phyloP scores from a whole-genome alignment of 2,113 vertebrate species.

The Petrocephalus microphthalmus region DNA sequence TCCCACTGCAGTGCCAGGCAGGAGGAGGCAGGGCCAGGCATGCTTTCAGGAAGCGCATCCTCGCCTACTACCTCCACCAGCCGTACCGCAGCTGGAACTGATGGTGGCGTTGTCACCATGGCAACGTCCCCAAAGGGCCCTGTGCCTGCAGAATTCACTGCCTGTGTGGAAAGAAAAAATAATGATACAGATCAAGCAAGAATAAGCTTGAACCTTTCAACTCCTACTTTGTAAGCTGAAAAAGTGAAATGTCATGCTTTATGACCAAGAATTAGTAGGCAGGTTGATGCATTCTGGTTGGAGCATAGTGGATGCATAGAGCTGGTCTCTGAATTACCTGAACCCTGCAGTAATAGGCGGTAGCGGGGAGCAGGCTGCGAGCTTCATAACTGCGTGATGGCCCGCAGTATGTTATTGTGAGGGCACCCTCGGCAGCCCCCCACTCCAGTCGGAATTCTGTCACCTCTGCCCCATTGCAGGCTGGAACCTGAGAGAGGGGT shows the following conservation, averaged over 20 bases:
- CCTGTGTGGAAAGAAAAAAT: conserved; percentile 45
- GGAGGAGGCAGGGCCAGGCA: conserved; percentile 50
- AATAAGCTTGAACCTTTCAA: background rate
- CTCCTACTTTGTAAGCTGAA: background rate
- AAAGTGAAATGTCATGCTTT: background rate
- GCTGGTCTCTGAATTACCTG: conserved; percentile 52
- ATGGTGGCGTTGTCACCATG: conserved; percentile 54
- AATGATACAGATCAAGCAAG: background rate
- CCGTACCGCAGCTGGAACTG: conserved; percentile 58
- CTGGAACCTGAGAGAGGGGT: conserved; percentile 50
- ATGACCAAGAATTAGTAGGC: background rate
- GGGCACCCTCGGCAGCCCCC: conserved; percentile 57
- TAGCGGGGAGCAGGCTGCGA: conserved; percentile 62
- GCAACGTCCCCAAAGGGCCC: conserved; percentile 61
- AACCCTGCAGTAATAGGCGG: conserved; percentile 67
- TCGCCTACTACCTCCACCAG: conserved; percentile 56
- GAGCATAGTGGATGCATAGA: background rate
- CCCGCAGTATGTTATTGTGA: conserved; percentile 60
- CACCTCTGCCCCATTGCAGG: conserved; percentile 61
- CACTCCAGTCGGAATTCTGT: conserved; percentile 63
- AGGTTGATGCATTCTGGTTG: background rate
- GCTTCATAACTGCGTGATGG: conserved; percentile 61
- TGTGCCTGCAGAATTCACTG: conserved; percentile 57
- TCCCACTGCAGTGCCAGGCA: conserved; percentile 69
- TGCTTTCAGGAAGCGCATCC: conserved; percentile 49